Evolutionary conservation across 92 coral and sea anemone species (phyloP).

Genomic region (Heteractis magnifica): DNA sequence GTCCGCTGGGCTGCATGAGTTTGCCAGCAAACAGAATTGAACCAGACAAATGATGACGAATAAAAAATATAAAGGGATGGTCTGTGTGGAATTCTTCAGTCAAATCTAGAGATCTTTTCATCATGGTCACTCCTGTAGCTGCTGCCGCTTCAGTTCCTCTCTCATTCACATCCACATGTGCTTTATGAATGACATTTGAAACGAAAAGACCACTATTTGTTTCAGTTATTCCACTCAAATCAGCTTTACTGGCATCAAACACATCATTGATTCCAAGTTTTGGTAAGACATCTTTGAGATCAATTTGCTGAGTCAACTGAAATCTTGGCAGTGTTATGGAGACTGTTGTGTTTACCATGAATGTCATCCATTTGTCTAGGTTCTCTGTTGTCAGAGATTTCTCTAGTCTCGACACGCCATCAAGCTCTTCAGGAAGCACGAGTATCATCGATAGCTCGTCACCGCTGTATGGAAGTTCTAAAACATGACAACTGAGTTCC

Average conservation of each 20-base stretch:
- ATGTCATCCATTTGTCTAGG: constrained; percentile 48
- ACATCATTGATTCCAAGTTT: constrained; percentile 67
- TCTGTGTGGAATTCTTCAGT: constrained; percentile 75
- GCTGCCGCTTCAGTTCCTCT: constrained; percentile 90
- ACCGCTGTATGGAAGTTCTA: constrained; percentile 76
- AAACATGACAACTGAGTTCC: constrained; percentile 58
- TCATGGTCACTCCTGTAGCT: constrained; percentile 63
- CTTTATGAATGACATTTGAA: constrained; percentile 75
- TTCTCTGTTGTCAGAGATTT: constrained; percentile 41
- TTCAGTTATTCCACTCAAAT: constrained; percentile 72
- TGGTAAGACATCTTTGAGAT: constrained; percentile 56
- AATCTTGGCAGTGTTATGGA: constrained; percentile 77
- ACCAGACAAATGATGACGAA: constrained; percentile 54
- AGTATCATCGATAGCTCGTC: constrained; percentile 72
- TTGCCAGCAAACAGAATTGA: constrained; percentile 70
- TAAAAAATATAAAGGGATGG: constrained; percentile 79
- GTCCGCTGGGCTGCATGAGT: constrained; percentile 35
- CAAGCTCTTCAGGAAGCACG: constrained; percentile 61
- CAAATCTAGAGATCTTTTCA: constrained; percentile 64
- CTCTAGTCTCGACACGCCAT: constrained; percentile 72
- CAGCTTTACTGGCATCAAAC: constrained; percentile 62
- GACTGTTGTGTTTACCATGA: constrained; percentile 53
- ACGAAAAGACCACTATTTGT: constrained; percentile 53
- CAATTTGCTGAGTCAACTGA: constrained; percentile 64
- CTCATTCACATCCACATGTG: constrained; percentile 73